phyloP scores from a whole-genome alignment of 2,888 invertebrate species.

The Strigamia transsilvanica region DNA sequence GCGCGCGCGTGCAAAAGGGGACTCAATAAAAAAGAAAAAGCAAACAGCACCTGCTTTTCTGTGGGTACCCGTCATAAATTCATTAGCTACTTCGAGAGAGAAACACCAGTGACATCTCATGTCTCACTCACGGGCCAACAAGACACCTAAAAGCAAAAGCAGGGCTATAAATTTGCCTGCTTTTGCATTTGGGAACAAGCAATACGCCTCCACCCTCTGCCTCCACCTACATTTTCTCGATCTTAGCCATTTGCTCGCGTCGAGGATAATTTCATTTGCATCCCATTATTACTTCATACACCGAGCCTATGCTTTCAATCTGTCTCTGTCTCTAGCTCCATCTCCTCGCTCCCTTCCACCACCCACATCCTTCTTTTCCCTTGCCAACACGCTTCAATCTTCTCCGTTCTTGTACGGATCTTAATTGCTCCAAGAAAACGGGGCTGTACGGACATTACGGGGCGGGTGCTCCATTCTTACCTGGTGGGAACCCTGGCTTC shows the following conservation, averaged over 20 bases:
- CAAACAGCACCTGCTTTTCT: slow-evolving; percentile 44
- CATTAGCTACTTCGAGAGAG: slow-evolving; percentile 31
- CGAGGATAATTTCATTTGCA: slow-evolving; percentile 53
- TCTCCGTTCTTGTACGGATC: slow-evolving; percentile 36
- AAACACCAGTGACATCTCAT: slow-evolving; percentile 42
- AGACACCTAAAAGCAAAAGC: slow-evolving; percentile 44
- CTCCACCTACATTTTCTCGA: slow-evolving; percentile 33
- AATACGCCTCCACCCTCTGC: neutral
- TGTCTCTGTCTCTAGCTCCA: slow-evolving; percentile 51
- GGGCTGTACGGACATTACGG: slow-evolving; percentile 26
- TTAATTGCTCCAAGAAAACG: slow-evolving; percentile 44
- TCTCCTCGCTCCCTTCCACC: neutral
- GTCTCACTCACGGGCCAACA: slow-evolving; percentile 36
- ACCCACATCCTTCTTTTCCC: neutral
- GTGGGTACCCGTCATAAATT: slow-evolving; percentile 44
- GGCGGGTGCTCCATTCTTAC: slow-evolving; percentile 33
- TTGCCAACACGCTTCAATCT: slow-evolving; percentile 48
- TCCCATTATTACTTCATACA: slow-evolving; percentile 54
- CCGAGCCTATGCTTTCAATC: slow-evolving; percentile 40
- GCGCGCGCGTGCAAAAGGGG: slow-evolving; percentile 41
- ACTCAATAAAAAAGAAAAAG: slow-evolving; percentile 31
- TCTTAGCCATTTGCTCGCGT: slow-evolving; percentile 48
- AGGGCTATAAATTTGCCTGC: neutral
- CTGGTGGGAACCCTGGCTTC: slow-evolving; percentile 36
- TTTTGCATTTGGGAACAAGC: slow-evolving; percentile 39